These are phyloP conservation scores for Herpetotheres cachinnans DNA, from an alignment of 2,113 vertebrate genomes.

Conservation along the genomic window DNA sequence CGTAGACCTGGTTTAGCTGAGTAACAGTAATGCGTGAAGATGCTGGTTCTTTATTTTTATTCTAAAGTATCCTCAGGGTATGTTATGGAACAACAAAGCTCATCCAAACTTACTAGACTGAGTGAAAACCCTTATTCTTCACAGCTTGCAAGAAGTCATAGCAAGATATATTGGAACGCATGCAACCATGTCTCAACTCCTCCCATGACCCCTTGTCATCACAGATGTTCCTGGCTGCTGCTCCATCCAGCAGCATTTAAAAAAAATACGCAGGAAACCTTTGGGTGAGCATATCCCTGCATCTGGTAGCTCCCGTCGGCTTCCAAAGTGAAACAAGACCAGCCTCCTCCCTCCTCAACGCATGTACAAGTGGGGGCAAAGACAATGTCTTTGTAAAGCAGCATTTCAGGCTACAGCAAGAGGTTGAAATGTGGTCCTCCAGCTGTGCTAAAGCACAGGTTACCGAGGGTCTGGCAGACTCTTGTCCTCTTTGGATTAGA, in stretches of 20 bases:
- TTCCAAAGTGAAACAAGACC: background rate
- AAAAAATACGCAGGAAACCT: background rate
- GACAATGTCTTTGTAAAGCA: background rate
- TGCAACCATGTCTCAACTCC: background rate
- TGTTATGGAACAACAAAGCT: background rate
- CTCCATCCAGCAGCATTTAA: background rate
- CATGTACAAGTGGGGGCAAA: accelerated
- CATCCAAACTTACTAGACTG: background rate
- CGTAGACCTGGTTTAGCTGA: background rate
- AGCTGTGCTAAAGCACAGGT: background rate
- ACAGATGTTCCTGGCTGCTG: background rate
- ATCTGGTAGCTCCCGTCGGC: background rate
- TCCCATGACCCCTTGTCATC: background rate
- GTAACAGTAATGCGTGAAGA: background rate
- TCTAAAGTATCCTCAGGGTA: background rate
- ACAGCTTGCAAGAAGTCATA: background rate
- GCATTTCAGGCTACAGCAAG: background rate
- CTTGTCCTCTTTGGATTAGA: background rate
- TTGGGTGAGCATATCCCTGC: background rate
- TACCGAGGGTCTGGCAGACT: background rate
- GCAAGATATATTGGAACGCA: background rate
- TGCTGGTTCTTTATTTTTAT: background rate
- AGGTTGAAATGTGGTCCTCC: background rate
- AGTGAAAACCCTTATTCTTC: background rate
- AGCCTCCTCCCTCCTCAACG: accelerated